Evolutionary conservation across 2,888 invertebrate species (phyloP).

Genomic region (Apantesis nais): DNA sequence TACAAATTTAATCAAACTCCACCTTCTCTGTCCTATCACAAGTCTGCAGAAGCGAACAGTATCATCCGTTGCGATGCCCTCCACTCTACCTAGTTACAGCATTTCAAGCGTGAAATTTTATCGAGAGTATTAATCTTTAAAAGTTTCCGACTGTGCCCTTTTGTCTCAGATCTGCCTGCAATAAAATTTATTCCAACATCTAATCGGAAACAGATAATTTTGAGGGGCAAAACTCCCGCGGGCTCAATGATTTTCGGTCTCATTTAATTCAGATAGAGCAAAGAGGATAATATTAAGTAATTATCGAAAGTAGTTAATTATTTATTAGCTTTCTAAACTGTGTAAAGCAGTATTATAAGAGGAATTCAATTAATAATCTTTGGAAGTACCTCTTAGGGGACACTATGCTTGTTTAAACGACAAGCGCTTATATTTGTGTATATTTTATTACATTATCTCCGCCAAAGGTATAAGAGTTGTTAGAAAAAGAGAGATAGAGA

Average conservation of each 20-base stretch:
- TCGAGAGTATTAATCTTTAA: constrained; percentile 82
- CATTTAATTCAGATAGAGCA: constrained; percentile 53
- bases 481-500: too few relatives aligned
- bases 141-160: constrained; percentile 71
- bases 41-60: constrained; percentile 59
- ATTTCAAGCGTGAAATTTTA: constrained; percentile 82
- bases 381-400: neutral
- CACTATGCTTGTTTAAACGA: neutral
- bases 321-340: constrained; percentile 30
- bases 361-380: neutral
- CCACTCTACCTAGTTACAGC: constrained; percentile 67
- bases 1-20: constrained; percentile 14
- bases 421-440: neutral
- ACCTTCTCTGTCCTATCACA: constrained; percentile 44
- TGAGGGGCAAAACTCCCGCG: constrained; percentile 57
- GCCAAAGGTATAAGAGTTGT: too few relatives aligned
- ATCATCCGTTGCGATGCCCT: constrained; percentile 64
- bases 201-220: constrained; percentile 76
- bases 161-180: constrained; percentile 74
- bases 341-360: neutral
- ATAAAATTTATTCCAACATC: constrained; percentile 75
- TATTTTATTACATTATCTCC: too few relatives aligned
- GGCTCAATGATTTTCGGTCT: constrained; percentile 56
- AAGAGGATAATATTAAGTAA: constrained; percentile 50
- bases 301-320: constrained; percentile 43